Base-by-base conservation (phyloP, 1,140 invertebrate genomes). In the Aphelinus certus region DNA sequence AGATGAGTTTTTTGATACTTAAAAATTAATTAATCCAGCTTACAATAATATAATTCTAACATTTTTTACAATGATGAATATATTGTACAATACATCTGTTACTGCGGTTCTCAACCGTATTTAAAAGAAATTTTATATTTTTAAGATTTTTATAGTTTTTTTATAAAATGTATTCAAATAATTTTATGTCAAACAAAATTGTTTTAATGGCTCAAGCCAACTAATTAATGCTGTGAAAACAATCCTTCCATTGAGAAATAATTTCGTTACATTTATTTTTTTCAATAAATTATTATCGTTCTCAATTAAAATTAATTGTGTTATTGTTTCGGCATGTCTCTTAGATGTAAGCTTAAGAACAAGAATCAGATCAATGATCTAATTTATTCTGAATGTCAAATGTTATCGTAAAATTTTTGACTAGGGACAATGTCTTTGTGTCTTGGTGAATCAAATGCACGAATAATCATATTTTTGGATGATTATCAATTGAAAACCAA, bases 61-160 rank as follows among this genome's bases (percentile, higher is more conserved):
- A 69, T 45, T 65, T 66, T 45, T 67, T 69, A 56, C 43, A 75
- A 9, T 57, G 10, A 63, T 42, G 26, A 69, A 45, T 75, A 60
- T 70, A 75, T 58, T 65, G 73, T 75, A 78, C 81, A 81, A 80
- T 78, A 69, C 77, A 77, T 76, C 76, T 75, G 68, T 75, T 75
- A 66, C n/a, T 71, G 5, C 56, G 62, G 62, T 9, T 26, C 7
- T 9, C 2, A 26, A 55, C 43, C 68, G 73, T 7, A 49, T 66
- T 71, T 75, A 55, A 7, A 75, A 69, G 2, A 70, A 75, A 71
- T 75, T 75, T 71, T 75, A 75, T 75, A 78, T 64, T 77, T 76
- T 71, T 71, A 74, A 73, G 49, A 77, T 62, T 70, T 71, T 66
- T 78, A 76, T 78, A 76, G 7, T 71, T 62, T 74, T 74, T 74